Percentiles rank a stretch among this genome's conserved stretches.
Conservation (phyloP, 2,113 vertebrate genomes). For the Nestor notabilis region DNA sequence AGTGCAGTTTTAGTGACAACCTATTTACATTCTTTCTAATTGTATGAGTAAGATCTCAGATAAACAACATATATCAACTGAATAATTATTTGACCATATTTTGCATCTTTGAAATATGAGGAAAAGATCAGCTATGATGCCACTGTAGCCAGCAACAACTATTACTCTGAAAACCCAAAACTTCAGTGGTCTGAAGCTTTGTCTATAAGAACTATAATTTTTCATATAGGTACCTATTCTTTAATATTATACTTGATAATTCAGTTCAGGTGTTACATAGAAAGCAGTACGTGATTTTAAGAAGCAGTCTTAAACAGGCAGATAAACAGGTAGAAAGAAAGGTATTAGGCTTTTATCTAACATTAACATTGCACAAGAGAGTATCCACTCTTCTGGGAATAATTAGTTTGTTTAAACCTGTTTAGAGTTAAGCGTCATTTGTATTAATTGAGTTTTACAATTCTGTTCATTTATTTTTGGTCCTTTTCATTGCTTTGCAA, state of each 20-base stretch:
- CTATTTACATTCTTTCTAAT: background rate
- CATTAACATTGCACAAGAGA: background rate
- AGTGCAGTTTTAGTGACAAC: background rate
- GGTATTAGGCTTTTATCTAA: background rate
- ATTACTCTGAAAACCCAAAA: background rate
- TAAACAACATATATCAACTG: background rate
- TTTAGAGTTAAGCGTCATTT: background rate
- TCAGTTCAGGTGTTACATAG: background rate
- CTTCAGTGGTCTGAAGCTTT: background rate
- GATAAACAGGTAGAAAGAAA: background rate
- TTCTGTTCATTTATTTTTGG: background rate
- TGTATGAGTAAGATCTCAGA: background rate
- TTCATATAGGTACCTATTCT: background rate
- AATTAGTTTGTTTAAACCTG: constrained; percentile 14
- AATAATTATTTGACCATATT: constrained; percentile 25
- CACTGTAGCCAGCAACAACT: background rate
- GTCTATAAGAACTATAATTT: background rate
- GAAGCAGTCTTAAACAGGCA: background rate
- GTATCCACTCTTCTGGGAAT: background rate
- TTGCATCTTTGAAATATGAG: constrained; percentile 13
- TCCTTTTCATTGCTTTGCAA: background rate
- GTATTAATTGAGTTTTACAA: background rate
- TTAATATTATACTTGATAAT: background rate
- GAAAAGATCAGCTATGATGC: background rate
- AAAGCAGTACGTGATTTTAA: background rate